Percentiles rank a stretch among this genome's conserved stretches.
phyloP scores from a whole-genome alignment of 2,113 vertebrate genomes.

The Cyprinodon tularosa region DNA sequence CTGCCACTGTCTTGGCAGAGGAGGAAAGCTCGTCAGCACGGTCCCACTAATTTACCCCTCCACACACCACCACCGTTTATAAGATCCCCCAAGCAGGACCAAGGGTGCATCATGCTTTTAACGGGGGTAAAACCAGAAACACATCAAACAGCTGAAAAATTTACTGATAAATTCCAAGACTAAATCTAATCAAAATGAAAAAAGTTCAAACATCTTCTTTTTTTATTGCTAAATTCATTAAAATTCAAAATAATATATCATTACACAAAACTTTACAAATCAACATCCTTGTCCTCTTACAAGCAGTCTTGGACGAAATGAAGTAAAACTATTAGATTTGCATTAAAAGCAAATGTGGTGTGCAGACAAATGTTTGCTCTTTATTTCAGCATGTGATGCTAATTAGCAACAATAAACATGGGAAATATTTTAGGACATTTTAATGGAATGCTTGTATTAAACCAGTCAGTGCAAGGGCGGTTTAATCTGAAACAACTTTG shows the following conservation, averaged over 20 bases:
- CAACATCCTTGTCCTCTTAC: neutral
- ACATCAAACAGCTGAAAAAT: neutral
- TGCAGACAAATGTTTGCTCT: neutral
- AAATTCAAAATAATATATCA: neutral
- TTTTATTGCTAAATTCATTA: neutral
- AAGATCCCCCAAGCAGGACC: constrained; percentile 41
- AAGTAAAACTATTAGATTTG: neutral
- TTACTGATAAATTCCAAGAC: constrained; percentile 13
- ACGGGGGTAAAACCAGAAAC: constrained; percentile 37
- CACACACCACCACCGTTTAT: neutral
- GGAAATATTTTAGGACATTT: neutral
- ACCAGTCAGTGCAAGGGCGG: neutral
- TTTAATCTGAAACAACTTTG: neutral
- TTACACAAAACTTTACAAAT: neutral
- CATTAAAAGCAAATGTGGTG: neutral
- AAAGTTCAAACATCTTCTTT: neutral
- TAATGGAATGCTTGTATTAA: neutral
- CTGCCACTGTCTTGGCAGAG: constrained; percentile 75
- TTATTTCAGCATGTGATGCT: neutral
- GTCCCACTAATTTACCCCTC: constrained; percentile 65
- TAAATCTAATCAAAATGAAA: neutral
- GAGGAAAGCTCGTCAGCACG: constrained; percentile 75
- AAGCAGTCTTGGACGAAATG: neutral
- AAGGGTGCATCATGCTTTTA: constrained; percentile 75
- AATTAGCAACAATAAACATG: neutral